These are phyloP conservation scores for Drosophila prosaltans DNA, from an alignment of 1,140 invertebrate genomes.

Conservation along the genomic window DNA sequence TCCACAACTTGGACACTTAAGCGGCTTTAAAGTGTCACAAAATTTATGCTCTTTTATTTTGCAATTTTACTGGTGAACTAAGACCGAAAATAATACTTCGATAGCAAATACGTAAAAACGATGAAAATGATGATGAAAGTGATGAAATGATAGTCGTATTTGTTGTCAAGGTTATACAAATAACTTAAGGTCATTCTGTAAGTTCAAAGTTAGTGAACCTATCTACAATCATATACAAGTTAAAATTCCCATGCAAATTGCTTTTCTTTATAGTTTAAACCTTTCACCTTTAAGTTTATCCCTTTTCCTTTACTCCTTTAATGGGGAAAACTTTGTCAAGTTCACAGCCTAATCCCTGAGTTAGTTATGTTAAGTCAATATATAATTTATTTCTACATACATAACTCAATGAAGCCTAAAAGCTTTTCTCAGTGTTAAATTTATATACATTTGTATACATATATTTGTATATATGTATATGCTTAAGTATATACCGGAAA, in stretches of 20 bases:
- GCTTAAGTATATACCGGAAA: slow-evolving; percentile 31
- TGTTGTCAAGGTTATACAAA: no score
- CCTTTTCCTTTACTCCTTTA: no score
- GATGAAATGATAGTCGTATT: neutral
- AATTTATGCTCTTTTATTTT: slow-evolving; percentile 68
- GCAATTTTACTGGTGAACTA: slow-evolving; percentile 48
- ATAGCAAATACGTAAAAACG: neutral
- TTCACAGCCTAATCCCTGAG: neutral
- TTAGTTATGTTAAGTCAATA: neutral
- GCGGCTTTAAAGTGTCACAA: slow-evolving; percentile 53
- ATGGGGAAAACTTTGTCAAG: no score
- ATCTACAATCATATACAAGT: no score
- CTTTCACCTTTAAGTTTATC: no score
- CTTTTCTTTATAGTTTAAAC: no score
- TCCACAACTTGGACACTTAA: slow-evolving; percentile 62
- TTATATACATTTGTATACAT: neutral
- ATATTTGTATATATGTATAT: neutral
- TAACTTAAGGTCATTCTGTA: no score
- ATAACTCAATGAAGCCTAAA: slow-evolving; percentile 2
- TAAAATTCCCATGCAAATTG: no score
- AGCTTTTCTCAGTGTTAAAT: slow-evolving; percentile 19
- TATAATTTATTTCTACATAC: slow-evolving; percentile 1
- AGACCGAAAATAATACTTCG: slow-evolving; percentile 5
- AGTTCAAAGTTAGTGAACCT: no score
- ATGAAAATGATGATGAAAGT: neutral